Conservation (phyloP, 2,797 vertebrate genomes). For the Aythya fuligula region DNA sequence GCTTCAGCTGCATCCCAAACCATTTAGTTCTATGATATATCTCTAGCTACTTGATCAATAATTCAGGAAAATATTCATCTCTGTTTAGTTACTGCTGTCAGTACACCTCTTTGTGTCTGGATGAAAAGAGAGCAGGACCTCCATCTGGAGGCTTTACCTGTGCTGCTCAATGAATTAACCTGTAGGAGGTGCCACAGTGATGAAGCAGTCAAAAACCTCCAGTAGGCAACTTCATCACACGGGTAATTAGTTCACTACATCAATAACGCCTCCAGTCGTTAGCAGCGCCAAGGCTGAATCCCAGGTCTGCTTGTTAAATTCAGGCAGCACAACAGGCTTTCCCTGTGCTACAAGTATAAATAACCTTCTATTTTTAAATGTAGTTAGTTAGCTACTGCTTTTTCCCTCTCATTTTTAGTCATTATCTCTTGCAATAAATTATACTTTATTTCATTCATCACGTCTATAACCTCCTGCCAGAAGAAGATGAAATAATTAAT, state of each 20-base stretch:
- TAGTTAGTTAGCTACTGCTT: background rate
- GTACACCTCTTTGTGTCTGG: background rate
- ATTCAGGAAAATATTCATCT: conserved; percentile 10
- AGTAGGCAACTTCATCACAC: conserved; percentile 37
- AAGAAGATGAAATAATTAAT: conserved; percentile 5
- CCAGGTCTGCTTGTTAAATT: conserved; percentile 28
- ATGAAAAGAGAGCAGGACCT: background rate
- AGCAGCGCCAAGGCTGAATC: background rate
- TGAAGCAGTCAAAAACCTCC: conserved; percentile 30
- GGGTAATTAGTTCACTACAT: conserved; percentile 30
- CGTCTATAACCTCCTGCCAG: background rate
- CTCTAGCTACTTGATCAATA: background rate
- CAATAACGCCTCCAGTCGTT: background rate
- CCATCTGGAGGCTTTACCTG: background rate
- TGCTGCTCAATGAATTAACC: conserved; percentile 1
- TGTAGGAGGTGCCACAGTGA: conserved; percentile 3
- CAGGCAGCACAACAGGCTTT: conserved; percentile 37
- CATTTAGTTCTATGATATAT: background rate
- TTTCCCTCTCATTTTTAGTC: background rate
- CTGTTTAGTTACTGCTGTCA: background rate
- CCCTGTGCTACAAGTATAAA: conserved; percentile 21
- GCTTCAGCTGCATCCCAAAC: background rate
- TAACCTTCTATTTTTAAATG: conserved; percentile 42
- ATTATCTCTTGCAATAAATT: conserved; percentile 41
- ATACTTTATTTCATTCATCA: conserved; percentile 36